phyloP scores from a whole-genome alignment of 2,888 invertebrate species.

The Meghimatium bilineatum region DNA sequence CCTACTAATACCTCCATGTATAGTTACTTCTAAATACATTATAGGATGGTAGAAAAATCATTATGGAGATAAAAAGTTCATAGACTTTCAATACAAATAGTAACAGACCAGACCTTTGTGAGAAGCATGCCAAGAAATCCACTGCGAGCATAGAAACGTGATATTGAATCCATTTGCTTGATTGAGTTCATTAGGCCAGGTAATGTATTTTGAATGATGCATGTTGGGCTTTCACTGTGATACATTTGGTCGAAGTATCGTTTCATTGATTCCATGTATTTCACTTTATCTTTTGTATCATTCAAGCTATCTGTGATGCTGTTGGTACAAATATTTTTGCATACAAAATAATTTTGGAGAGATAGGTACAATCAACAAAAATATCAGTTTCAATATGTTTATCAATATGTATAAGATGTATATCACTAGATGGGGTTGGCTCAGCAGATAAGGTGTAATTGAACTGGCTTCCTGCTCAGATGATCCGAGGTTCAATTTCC shows the following conservation, averaged over 20 bases:
- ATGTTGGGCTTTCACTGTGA: slow-evolving; percentile 71
- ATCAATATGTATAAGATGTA: too few relatives aligned
- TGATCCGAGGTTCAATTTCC: too few relatives aligned
- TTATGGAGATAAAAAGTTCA: too few relatives aligned
- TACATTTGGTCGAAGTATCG: slow-evolving; percentile 75
- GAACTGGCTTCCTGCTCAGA: too few relatives aligned
- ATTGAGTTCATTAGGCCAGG: slow-evolving; percentile 75
- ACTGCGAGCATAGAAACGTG: slow-evolving; percentile 74
- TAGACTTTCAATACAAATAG: not conserved
- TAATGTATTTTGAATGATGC: slow-evolving; percentile 72
- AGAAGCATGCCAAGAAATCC: slow-evolving; percentile 76
- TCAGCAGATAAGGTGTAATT: too few relatives aligned
- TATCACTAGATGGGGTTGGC: too few relatives aligned
- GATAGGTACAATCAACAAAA: not conserved
- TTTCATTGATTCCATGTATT: slow-evolving; percentile 75
- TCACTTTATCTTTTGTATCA: slow-evolving; percentile 77
- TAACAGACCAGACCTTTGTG: slow-evolving; percentile 67
- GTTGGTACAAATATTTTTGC: slow-evolving; percentile 36
- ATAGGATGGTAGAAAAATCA: too few relatives aligned
- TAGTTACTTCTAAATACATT: too few relatives aligned
- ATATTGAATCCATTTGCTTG: slow-evolving; percentile 77
- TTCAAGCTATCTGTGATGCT: slow-evolving; percentile 78
- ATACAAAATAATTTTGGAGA: not conserved
- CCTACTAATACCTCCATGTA: too few relatives aligned
- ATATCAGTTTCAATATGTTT: not conserved